These are phyloP conservation scores for Teleogryllus occipitalis DNA, from an alignment of 1,140 invertebrate genomes.

Conservation along the genomic window DNA sequence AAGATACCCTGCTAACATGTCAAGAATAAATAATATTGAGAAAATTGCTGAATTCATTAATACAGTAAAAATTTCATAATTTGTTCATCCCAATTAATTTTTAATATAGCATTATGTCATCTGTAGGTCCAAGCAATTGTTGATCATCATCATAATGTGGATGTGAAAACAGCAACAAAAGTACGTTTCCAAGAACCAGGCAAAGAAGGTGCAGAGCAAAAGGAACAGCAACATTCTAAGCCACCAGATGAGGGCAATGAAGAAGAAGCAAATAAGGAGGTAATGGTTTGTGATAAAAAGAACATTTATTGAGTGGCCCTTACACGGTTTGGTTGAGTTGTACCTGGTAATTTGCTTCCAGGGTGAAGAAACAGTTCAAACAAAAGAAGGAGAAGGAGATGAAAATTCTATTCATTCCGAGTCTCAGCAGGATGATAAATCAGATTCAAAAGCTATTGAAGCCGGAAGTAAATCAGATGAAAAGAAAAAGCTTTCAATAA, in stretches of 20 bases:
- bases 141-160: constrained; percentile 68
- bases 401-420: constrained; percentile 13
- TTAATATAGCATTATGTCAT: neutral
- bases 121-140: constrained; percentile 81
- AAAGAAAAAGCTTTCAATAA: constrained; percentile 41
- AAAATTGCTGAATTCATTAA: too few species aligned
- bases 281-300: neutral
- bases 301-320: neutral
- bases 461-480: constrained; percentile 31
- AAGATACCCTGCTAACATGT: too few species aligned
- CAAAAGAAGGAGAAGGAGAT: constrained; percentile 28
- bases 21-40: too few species aligned
- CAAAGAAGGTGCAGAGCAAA: constrained; percentile 29
- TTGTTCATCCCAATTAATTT: neutral
- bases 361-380: constrained; percentile 25
- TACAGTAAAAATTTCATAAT: too few species aligned
- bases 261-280: constrained; percentile 29
- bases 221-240: constrained; percentile 19
- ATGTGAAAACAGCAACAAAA: constrained; percentile 69
- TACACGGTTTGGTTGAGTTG: neutral
- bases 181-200: constrained; percentile 76
- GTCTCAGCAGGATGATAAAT: constrained; percentile 16
- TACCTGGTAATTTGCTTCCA: neutral
- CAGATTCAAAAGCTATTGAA: constrained; percentile 36
- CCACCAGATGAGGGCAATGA: constrained; percentile 22